Percentiles rank a stretch among this genome's conserved stretches.
Evolutionary conservation across 2,888 invertebrate species (phyloP).

Genomic region (Himalopsyche tibetana): DNA sequence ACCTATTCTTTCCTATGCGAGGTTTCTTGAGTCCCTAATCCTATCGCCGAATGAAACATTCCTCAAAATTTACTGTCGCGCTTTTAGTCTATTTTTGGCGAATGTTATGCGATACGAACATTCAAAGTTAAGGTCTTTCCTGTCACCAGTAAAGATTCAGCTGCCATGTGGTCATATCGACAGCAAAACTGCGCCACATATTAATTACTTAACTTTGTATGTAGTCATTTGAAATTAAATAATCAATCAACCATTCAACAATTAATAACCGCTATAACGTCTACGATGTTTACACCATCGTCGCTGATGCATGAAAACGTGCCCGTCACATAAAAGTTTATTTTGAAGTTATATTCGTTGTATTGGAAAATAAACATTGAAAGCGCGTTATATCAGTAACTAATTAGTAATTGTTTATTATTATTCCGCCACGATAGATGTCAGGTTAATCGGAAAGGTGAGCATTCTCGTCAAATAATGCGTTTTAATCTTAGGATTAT

Average conservation of each 20-base stretch:
- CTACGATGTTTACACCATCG: neutral
- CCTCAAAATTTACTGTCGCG: no score
- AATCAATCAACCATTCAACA: neutral
- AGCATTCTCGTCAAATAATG: neutral
- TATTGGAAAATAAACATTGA: neutral
- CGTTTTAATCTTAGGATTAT: neutral
- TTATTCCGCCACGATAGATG: neutral
- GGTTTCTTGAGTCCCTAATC: no score
- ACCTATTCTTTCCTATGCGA: no score
- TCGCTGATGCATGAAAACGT: neutral
- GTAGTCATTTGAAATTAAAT: neutral
- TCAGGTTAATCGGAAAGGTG: neutral
- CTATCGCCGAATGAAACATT: no score
- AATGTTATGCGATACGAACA: no score
- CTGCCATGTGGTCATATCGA: no score
- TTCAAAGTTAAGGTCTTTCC: no score
- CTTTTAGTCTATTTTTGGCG: no score
- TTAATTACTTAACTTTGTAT: neutral
- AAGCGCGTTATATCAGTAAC: neutral
- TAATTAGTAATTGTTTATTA: conserved; percentile 17
- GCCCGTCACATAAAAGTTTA: neutral
- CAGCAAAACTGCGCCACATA: no score
- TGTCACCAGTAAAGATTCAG: no score
- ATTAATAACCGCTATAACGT: neutral
- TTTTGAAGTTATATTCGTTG: neutral